phyloP scores from a whole-genome alignment of 2,113 vertebrate species.

The Amphilophus citrinellus region DNA sequence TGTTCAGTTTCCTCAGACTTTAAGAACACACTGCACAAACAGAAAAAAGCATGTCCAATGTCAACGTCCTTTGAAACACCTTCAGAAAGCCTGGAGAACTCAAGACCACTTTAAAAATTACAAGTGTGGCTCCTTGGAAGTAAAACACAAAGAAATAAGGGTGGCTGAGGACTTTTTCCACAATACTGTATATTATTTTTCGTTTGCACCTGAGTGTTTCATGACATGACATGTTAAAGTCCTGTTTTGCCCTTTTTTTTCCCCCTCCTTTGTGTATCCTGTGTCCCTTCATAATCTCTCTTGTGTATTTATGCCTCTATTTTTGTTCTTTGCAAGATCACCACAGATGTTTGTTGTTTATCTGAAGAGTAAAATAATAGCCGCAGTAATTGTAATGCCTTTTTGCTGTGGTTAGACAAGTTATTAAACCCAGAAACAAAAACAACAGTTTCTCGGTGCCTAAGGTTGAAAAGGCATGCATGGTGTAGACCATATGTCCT shows the following conservation, averaged over 20 bases:
- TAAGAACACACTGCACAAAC: too few species aligned
- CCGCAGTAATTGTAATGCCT: not conserved
- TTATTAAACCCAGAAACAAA: conserved; percentile 47
- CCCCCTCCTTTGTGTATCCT: not conserved
- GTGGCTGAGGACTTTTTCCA: not conserved
- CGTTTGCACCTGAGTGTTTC: not conserved
- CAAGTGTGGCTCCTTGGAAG: not conserved
- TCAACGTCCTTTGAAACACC: too few species aligned
- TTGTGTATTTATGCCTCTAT: not conserved
- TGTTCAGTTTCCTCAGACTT: not conserved
- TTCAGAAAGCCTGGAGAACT: too few species aligned
- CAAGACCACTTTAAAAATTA: conserved; percentile 1
- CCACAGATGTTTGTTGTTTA: conserved; percentile 11
- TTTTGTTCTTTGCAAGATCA: conserved; percentile 3
- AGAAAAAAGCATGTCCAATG: too few species aligned
- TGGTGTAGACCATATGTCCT: not conserved
- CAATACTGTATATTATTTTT: not conserved
- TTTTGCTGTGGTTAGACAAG: conserved; percentile 17
- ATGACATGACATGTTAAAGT: conserved; percentile 8
- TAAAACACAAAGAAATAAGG: not conserved
- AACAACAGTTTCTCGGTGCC: conserved; percentile 14
- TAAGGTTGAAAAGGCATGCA: conserved; percentile 23
- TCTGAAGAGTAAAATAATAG: conserved; percentile 27
- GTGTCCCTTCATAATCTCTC: not conserved
- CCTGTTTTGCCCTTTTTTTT: not conserved